Percentiles rank a stretch among this genome's conserved stretches.
Conservation (phyloP, 1,140 invertebrate genomes). For the Apis dorsata region DNA sequence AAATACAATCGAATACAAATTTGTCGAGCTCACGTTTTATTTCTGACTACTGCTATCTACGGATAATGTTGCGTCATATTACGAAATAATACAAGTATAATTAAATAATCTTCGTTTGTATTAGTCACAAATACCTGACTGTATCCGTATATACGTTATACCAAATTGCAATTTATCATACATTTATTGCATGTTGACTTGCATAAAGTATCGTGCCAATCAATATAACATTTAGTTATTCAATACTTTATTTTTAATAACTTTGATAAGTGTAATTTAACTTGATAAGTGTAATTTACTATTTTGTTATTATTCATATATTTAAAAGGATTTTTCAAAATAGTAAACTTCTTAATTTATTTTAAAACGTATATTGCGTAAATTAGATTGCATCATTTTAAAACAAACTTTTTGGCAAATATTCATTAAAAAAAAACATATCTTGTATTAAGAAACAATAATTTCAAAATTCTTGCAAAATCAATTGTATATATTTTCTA, state of each 20-base stretch:
- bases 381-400: no score
- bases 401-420: no score
- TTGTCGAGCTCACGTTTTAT: neutral
- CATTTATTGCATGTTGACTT: neutral
- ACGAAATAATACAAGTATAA: constrained; percentile 11
- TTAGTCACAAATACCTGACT: neutral
- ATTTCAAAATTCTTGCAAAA: no score
- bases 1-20: neutral
- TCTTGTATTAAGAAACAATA: no score
- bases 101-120: constrained; percentile 11
- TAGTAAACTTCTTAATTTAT: no score
- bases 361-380: no score
- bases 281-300: neutral
- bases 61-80: constrained; percentile 12
- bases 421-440: no score
- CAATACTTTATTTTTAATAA: neutral
- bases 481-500: no score
- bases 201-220: neutral
- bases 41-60: neutral
- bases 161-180: constrained; percentile 2
- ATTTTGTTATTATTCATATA: neutral
- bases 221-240: neutral
- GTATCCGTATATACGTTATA: no score
- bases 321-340: neutral
- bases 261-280: neutral